phyloP scores from a whole-genome alignment of 2,797 vertebrate species.

The Eutrigla gurnardus region DNA sequence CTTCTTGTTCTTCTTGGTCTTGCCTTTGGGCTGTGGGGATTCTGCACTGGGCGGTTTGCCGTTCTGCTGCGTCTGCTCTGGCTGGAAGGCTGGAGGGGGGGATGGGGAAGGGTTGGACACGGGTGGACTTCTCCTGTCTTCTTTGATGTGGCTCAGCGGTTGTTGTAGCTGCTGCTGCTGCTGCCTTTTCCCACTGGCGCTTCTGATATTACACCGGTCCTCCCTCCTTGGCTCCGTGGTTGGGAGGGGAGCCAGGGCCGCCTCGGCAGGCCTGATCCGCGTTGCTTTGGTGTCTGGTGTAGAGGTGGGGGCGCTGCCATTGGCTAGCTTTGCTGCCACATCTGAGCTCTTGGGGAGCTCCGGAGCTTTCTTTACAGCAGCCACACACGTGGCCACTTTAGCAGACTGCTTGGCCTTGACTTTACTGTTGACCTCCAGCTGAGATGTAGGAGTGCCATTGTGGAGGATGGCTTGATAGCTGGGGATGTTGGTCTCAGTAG shows the following conservation, averaged over 20 bases:
- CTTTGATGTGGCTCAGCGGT: conserved; percentile 82
- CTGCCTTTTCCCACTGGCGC: conserved; percentile 86
- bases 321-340: conserved; percentile 50
- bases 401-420: conserved; percentile 84
- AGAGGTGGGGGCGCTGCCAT: conserved; percentile 60
- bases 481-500: conserved; percentile 81
- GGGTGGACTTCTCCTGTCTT: conserved; percentile 82
- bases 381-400: conserved; percentile 73
- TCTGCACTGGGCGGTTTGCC: conserved; percentile 85
- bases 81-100: conserved; percentile 71
- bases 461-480: conserved; percentile 79
- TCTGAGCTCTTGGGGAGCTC: conserved; percentile 77
- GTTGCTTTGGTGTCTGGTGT: conserved; percentile 76
- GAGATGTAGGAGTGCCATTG: conserved; percentile 80
- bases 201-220: conserved; percentile 82
- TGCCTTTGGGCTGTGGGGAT: conserved; percentile 93
- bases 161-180: conserved; percentile 60
- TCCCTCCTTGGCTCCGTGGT: conserved; percentile 83
- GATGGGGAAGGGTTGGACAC: conserved; percentile 80
- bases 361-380: conserved; percentile 70
- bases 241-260: conserved; percentile 69
- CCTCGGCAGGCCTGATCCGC: conserved; percentile 71
- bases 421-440: conserved; percentile 83
- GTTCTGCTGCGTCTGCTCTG: conserved; percentile 83
- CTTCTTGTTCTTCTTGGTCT: conserved; percentile 96